Base-by-base conservation (phyloP, 1,140 invertebrate species). In the Drosophila trapezifrons region DNA sequence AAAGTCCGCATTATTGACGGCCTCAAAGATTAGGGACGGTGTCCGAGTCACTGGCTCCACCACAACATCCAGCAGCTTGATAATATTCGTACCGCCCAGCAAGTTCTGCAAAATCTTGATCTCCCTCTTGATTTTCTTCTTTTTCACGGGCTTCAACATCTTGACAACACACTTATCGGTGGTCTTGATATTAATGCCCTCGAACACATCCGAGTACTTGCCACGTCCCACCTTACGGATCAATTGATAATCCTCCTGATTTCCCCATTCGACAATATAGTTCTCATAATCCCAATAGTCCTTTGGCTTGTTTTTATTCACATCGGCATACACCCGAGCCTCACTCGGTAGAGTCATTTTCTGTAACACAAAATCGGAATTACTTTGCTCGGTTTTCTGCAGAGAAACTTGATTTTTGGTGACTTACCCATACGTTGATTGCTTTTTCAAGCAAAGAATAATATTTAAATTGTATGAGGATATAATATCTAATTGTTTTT, bases 121-220 rank as follows among this genome's bases (percentile, higher is more conserved):
- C 95, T 99, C 99, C 93, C 99, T 95, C 95, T 99, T 99, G 83
- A 99, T 99, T 94, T 99, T 99, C 96, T 99, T 99, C 96, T 99
- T 99, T 95, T 99, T 99, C 15, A 99, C 98, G 90, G 99, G 99
- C 97, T 99, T 99, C 92, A 99, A 95, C 95, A 99, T 99, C 97
- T 99, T 99, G 78, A 99, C 98, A 93, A 99, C 99, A 95, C 98
- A 99, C 94, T 99, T 99, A 93, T 99, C 98, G 94, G 98, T 99
- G 93, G 97, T 98, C 92, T 96, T 98, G 90, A 99, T 95, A 94
- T 99, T 99, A 93, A 99, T 96, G 89, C 98, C 98, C 95, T 99
- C 99, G 93, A 99, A 99, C 65, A 99, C 99, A 96, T 99, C 99
- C 93, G 98, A 99, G 94, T 99, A 99, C 95, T 99, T 99, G 89